Base-by-base conservation (phyloP, 2,888 invertebrate genomes). In the Euclidia mi region DNA sequence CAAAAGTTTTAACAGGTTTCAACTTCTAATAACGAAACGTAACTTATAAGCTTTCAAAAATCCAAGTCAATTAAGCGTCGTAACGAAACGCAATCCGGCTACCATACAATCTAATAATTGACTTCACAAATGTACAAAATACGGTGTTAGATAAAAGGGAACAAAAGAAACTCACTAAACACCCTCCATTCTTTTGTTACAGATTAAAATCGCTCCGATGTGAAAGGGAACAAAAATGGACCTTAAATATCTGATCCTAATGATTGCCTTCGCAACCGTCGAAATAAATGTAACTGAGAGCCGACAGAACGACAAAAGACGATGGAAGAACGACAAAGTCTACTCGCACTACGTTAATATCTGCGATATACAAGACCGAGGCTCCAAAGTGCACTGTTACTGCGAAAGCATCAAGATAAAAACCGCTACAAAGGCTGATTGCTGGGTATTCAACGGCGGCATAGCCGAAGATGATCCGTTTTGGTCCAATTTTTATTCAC, bases 311-410 rank as follows among this genome's bases (percentile, higher is more conserved):
- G 94, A 94, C 69, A 93, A 93, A 82, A 85, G 92, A 48, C 82
- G 94, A 78, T 93, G 92, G 90, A 94, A 94, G 70, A 91, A 84
- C 42, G 94, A 94, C 59, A 94, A 91, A 74, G 82, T 79, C 46
- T 90, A 91, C 63, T 92, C 94, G 2, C 91, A 89, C 65, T 91
- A 92, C 72, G 89, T 91, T 37, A 96, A 96, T 81, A 92, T 96
- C 56, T 96, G 96, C 76, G 95, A 95, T 75, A 95, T 95, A 66
- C 93, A 95, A 71, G 94, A 91, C 56, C 87, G 92, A 58, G 92
- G 92, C 3, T 92, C 95, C 0, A 95, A 96, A 72, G 94, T 96
- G 50, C 96, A 95, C 78, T 97, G 97, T 81, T 95, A 96, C 76
- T 97, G 97, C 81, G 95, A 96, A 74, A 95, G 91, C 40, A 92